Base-by-base conservation (phyloP, 2,888 invertebrate genomes). In the Myopa testacea region DNA sequence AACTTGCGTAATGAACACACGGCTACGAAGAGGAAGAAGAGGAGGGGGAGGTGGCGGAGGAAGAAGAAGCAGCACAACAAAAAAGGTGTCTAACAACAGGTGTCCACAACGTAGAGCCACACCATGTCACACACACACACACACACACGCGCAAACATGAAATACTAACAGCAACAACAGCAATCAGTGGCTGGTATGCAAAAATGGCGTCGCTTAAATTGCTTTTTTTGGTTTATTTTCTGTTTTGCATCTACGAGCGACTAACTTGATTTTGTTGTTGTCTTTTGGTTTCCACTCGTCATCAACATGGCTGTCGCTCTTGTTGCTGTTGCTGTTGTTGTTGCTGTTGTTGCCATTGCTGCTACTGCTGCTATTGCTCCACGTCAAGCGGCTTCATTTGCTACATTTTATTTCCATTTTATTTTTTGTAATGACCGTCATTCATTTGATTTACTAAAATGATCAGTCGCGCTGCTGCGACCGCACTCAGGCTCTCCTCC, bases 1-100 rank as follows among this genome's bases (percentile, higher is more conserved):
- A 75, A 78, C 75, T 78, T 70, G 78, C 74, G 69, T 78, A 63
- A 78, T 78, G 76, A 75, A 76, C 68, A 60, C 50, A 71, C 71
- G 75, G 80, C 81, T 79, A 81, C 82, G 83, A 82, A 84, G 82
- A 80, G 79, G 79, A 77, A 76, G 81, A 80, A 77, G 74, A 79
- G 74, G 52, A 60, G 34, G 40, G 16, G 71, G 16, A 45, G 60
- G 73, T 1, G 7, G 73, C 16, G 55, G 52, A 55, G 60, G 60
- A 55, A 19, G 74, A 72, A 58, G 58, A 45, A 50, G 62, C 71
- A 19, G 7, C 50, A 19, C 14, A 45, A 45, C 34, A 12, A 26
- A 63, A 19, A 63, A 55, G 14, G 63, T 63, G 26, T 78, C 62
- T 38, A 70, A 55, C 74, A 71, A 69, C 78, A 78, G 74, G 73